Base-by-base conservation (phyloP, 2,113 vertebrate genomes). In the Tamias sibiricus region DNA sequence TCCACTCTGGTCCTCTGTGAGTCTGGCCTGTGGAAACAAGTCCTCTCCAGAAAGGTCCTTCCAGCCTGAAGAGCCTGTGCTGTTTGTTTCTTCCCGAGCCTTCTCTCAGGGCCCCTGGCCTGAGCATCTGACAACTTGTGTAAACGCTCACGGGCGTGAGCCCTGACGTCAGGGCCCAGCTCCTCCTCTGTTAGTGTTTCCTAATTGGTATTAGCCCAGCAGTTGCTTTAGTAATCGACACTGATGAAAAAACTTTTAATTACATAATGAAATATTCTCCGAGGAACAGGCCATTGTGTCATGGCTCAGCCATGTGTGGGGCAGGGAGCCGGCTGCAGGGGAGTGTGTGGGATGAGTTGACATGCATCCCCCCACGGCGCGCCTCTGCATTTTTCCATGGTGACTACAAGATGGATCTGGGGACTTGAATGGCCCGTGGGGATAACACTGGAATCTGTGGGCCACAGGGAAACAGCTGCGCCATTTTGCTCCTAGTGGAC, bases 241-340 rank as follows among this genome's bases (percentile, higher is more conserved):
- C 94, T 94, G 98, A 98, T 98, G 96, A 95, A 98, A 97, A 97
- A 97, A 97, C 97, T 83, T 95, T 96, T 96, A 98, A 98, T 98
- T 98, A 97, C 76, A 59, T 91, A 97, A 95, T 97, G 92, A 96
- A 98, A 95, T 97, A 79, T 95, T 98, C 97, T 98, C 96, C 0
- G 44, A 89, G 82, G 52, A 87, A 52, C 81, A 35, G 93, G 89
- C 54, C 37, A 1, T 96, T 95, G 92, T 97, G 91, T 97, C 86
- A 77, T 95, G 88, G 96, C 96, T 97, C 95, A 97, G 97, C 90
- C 97, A 97, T 84, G 94, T 98, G 95, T 98, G 96, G 87, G 92
- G 77, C 69, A 96, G 86, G 62, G 91, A 96, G 92, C 97, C 40
- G 85, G 97, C 97, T 95, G 90, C 84, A 47, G 74, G 72, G 92